Base-by-base conservation (phyloP, 2,797 vertebrate genomes). In the Sciaenops ocellatus region DNA sequence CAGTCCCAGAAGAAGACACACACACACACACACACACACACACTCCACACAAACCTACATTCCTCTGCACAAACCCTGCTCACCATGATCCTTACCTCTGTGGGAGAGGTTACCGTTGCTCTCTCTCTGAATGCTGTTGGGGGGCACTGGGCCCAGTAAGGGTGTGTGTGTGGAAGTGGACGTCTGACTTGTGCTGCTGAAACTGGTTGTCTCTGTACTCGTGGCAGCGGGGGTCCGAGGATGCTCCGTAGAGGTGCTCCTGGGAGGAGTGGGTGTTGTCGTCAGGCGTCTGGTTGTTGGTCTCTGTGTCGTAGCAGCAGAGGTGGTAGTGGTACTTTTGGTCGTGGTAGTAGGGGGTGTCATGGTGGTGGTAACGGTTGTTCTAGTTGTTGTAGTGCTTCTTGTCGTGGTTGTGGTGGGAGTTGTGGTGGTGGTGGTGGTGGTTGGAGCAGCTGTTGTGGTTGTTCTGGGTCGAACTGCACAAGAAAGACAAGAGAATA, bases 101-200 rank as follows among this genome's bases (percentile, higher is more conserved):
- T 98, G 97, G 30, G 97, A 98, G 60, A 98, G 95, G 90, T 97
- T 99, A 89, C 90, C 96, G 80, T 97, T 94, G 85, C 80, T 97
- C 82, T 96, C 96, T 38, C 95, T 96, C 71, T 96, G 96, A 56
- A 95, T 94, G 82, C 91, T 91, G 85, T 92, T 95, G 3, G 94
- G 93, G 72, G 77, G 85, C 57, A 74, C 71, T 0, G 90, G 83
- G 72, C 62, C 82, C 62, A 90, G 48, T n/a, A 83, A 71, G 24
- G 78, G 88, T 0, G 88, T 79, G 92, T 79, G 42, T 30, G 92
- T 89, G 81, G 94, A 89, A 6, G 92, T 91, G 55, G 95, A 89
- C 4, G 87, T 79, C 90, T 82, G 83, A 72, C 84, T 64, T 28
- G 86, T 82, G 90, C 72, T 82, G 77, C 80, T 80, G 54, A 82